Evolutionary conservation across 1,140 invertebrate genomes (phyloP).

Genomic region (Notospermus geniculatus): DNA sequence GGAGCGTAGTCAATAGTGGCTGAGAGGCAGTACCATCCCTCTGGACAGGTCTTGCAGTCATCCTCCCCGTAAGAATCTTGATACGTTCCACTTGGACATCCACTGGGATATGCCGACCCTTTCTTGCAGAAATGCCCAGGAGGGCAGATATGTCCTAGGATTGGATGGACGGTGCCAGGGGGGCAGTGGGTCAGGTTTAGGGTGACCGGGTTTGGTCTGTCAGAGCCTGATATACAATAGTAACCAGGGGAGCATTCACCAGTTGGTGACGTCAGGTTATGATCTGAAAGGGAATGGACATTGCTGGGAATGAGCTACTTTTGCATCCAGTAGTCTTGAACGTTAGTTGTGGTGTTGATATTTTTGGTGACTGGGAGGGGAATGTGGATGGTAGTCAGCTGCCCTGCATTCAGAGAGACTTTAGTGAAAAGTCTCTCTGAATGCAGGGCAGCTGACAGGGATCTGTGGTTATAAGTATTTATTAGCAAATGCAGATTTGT

Average conservation of each 20-base stretch:
- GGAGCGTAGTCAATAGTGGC: slow-evolving; percentile 43
- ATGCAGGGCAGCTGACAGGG: too few relatives aligned
- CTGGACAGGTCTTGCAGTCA: slow-evolving; percentile 43
- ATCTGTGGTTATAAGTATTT: too few relatives aligned
- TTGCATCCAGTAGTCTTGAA: too few relatives aligned
- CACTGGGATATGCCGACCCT: slow-evolving; percentile 45
- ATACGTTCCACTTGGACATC: slow-evolving; percentile 44
- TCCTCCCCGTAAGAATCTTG: slow-evolving; percentile 43
- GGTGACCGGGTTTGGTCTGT: slow-evolving; percentile 41
- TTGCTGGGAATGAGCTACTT: too few relatives aligned
- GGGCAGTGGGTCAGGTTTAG: slow-evolving; percentile 45
- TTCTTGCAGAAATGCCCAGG: slow-evolving; percentile 46
- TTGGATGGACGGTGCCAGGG: slow-evolving; percentile 40
- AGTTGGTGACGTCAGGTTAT: slow-evolving; percentile 40
- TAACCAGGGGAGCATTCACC: slow-evolving; percentile 38
- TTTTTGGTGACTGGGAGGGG: too few relatives aligned
- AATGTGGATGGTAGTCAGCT: too few relatives aligned
- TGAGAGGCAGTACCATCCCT: slow-evolving; percentile 42
- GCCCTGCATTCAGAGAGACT: too few relatives aligned
- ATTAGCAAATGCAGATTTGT: too few relatives aligned
- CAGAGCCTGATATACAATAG: slow-evolving; percentile 43
- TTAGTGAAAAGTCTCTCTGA: too few relatives aligned
- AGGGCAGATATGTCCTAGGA: slow-evolving; percentile 47
- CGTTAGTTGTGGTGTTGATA: too few relatives aligned
- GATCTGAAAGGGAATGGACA: too few relatives aligned